These are phyloP conservation scores for Macrosoma leucophasiata DNA, from an alignment of 2,888 invertebrate genomes.

Conservation along the genomic window DNA sequence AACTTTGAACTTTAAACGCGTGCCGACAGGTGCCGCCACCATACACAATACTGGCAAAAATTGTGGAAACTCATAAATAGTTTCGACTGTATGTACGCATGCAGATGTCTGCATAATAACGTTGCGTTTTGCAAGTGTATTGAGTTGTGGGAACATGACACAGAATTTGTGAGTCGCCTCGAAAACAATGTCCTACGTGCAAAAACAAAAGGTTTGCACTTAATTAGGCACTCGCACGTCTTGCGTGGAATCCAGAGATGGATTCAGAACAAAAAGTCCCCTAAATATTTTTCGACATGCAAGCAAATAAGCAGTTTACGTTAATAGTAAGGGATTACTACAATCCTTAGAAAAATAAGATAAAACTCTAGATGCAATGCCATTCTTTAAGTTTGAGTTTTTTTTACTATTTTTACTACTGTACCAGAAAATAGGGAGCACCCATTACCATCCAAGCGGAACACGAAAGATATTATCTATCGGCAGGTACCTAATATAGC, in stretches of 20 bases:
- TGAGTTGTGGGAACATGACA: slow-evolving; percentile 60
- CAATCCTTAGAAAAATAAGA: no score
- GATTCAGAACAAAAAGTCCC: slow-evolving; percentile 8
- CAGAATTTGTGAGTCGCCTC: slow-evolving; percentile 48
- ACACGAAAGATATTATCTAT: no score
- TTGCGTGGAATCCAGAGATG: slow-evolving; percentile 29
- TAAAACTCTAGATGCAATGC: no score
- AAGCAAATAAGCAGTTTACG: no score
- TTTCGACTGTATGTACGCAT: slow-evolving; percentile 29
- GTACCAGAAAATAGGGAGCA: no score
- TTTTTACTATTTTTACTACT: no score
- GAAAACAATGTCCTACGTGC: slow-evolving; percentile 53
- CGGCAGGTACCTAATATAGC: no score
- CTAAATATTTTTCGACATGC: slow-evolving; percentile 3
- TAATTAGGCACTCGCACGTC: slow-evolving; percentile 58
- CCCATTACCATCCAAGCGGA: no score
- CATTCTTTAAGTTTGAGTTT: no score
- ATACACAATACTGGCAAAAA: not conserved
- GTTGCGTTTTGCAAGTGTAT: slow-evolving; percentile 52
- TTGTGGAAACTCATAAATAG: slow-evolving; percentile 10
- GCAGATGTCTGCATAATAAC: slow-evolving; percentile 43
- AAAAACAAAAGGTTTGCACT: slow-evolving; percentile 60
- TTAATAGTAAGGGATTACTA: no score
- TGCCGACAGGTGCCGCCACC: no score
- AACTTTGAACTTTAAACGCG: no score